These are phyloP conservation scores for Hyphantria cunea DNA, from an alignment of 1,140 invertebrate species.

Conservation along the genomic window DNA sequence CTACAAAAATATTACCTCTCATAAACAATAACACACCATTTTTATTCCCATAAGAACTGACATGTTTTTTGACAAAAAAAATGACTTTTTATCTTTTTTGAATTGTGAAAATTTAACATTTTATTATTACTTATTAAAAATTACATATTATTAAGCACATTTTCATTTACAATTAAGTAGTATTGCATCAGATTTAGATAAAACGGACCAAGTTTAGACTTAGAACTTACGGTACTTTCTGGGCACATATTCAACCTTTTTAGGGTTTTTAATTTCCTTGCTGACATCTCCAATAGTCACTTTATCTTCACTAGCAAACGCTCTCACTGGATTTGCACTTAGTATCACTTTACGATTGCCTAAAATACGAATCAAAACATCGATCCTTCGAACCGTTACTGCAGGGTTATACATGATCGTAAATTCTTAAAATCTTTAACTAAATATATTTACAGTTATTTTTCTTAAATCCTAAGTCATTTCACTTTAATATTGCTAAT, in stretches of 20 bases:
- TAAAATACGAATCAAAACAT: slow-evolving; percentile 77
- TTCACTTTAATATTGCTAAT: too few species aligned
- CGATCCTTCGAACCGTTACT: slow-evolving; percentile 69
- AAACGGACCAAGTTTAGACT: slow-evolving; percentile 33
- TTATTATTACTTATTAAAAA: too few species aligned
- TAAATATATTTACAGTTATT: slow-evolving; percentile 2
- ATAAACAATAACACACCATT: too few species aligned
- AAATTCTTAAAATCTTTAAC: slow-evolving; percentile 24
- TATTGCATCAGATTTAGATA: slow-evolving; percentile 27
- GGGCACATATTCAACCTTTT: slow-evolving; percentile 91
- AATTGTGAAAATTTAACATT: too few species aligned
- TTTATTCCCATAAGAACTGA: too few species aligned
- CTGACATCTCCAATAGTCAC: slow-evolving; percentile 90
- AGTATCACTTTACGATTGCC: slow-evolving; percentile 62
- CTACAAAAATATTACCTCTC: too few species aligned
- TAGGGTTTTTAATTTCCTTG: slow-evolving; percentile 84
- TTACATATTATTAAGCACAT: too few species aligned
- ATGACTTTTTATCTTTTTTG: too few species aligned
- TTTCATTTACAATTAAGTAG: too few species aligned
- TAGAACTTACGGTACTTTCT: slow-evolving; percentile 89
- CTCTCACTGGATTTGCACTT: slow-evolving; percentile 62
- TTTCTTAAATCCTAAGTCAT: background rate
- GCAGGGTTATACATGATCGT: slow-evolving; percentile 64
- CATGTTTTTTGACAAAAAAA: too few species aligned
- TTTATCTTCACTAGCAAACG: slow-evolving; percentile 76